Evolutionary conservation across 2,113 vertebrate genomes (phyloP), one percentile per base, ranked within the genome.

Genomic region (Alexandromys fortis): DNA sequence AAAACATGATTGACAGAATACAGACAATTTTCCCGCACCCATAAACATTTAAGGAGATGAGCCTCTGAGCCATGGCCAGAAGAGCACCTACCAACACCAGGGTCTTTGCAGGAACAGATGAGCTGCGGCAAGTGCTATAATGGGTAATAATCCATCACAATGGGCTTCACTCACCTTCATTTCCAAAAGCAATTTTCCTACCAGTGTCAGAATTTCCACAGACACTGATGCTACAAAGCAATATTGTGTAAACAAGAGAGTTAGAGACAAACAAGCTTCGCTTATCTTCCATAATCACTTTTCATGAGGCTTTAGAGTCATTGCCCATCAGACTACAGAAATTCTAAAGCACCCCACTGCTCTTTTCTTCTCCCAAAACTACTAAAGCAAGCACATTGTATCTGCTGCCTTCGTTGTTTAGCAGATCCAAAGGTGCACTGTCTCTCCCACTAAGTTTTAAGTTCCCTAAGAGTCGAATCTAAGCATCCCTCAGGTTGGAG

Each of bases 111-210:
- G 38, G 22, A n/a, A 38, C 12, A 19, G 30, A 68, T 16, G 24
- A 81, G 70, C 75, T 76, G 63, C 89, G 86, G 22, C 24, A 90
- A 93, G 55, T 87, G 26, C 12, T 47, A 87, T 5, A 0, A 13
- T 73, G 35, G 38, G 55, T 72, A 92, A 92, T 72, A 85, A 26
- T 86, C 45, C 9, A 85, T 7, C 22, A 94, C 65, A 26, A 79
- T n/a, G 49, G 35, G 63, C 58, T 94, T 81, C 38, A 55, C 91
- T 91, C 30, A 75, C 22, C 30, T 93, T 55, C 65, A 93, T 65
- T 90, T 96, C 49, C 85, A 73, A 94, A 93, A 96, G 76, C 89
- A 30, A 93, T 81, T 93, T 96, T 93, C 47, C 52, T 12, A 16
- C 63, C 63, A 38, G 63, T 78, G 5, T 6, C 70, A 30, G 93